phyloP scores from a whole-genome alignment of 2,888 invertebrate genomes.

The Camptogramma bilineatum region DNA sequence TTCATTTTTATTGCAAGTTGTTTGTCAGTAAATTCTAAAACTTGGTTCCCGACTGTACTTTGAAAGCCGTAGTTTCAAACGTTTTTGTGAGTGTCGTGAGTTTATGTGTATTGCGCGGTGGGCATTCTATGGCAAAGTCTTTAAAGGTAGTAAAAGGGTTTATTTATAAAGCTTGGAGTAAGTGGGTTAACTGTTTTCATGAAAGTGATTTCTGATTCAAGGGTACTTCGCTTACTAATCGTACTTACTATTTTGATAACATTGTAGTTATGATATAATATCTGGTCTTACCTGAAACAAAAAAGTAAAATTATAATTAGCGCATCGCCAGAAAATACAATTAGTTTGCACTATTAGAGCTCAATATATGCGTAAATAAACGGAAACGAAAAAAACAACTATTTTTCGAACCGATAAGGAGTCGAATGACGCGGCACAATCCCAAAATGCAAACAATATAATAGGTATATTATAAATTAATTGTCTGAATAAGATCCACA shows the following conservation, averaged over 20 bases:
- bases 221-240: background rate
- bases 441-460: too few relatives aligned
- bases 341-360: too few relatives aligned
- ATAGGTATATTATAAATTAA: too few relatives aligned
- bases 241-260: background rate
- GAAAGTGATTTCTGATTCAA: conserved; percentile 1
- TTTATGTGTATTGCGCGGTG: conserved; percentile 36
- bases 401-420: too few relatives aligned
- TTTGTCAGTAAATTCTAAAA: background rate
- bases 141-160: conserved; percentile 23
- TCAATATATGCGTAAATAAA: too few relatives aligned
- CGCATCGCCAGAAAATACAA: too few relatives aligned
- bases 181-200: conserved; percentile 4
- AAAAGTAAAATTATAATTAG: too few relatives aligned
- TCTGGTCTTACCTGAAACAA: conserved; percentile 13
- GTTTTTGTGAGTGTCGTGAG: conserved; percentile 52
- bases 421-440: too few relatives aligned
- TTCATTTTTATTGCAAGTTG: background rate
- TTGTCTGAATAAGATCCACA: too few relatives aligned
- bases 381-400: too few relatives aligned
- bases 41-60: conserved; percentile 43
- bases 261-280: background rate
- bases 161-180: conserved; percentile 31
- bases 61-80: conserved; percentile 37
- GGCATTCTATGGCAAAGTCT: conserved; percentile 21